Base-by-base conservation (phyloP, 2,797 vertebrate species). In the Tokudaia tokunoshimensis region DNA sequence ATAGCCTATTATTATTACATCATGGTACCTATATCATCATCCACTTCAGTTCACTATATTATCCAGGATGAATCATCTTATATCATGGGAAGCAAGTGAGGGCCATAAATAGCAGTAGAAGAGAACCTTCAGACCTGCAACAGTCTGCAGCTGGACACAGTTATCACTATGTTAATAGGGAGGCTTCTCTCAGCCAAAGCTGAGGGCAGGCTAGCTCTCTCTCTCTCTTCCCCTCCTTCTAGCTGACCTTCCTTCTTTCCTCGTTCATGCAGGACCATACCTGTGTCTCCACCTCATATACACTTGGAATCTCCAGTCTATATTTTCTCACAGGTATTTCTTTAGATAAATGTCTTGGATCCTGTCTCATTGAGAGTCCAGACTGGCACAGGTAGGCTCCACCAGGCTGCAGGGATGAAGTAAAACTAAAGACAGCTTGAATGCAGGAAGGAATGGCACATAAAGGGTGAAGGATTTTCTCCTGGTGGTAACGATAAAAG, bases 221-320 rank as follows among this genome's bases (percentile, higher is more conserved):
- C 44, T 65, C 63, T 31, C 63, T 13, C 7, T 3, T 50, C 44
- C 34, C 7, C 11, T 9, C 41, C 5, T 4, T 20, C 82, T n/a
- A 20, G n/a, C 1, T 50, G 1, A 17, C 37, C 31, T 75, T 10
- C 19, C 31, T 29, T 37, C 13, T 2, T 31, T 29, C 61, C 37
- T 74, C 17, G 10, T 31, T 76, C 29, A 3, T 6, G 12, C 12
- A 17, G 31, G n/a, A 75, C n/a, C 15, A 65, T 26, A 31, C 50
- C 41, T 63, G 12, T 59, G 34, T 67, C 41, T 37, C 47, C 41
- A 44, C 41, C 22, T 81, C 34, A 11, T 4, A 26, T 20, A 44
- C 57, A 78, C 63, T 6, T n/a, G 13, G 11, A 22, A 34, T 81
- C 65, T 34, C 3, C 0, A 1, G 15, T 5, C 41, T 65, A 0